Conservation (phyloP, 2,113 vertebrate species). For the Ovis canadensis region DNA sequence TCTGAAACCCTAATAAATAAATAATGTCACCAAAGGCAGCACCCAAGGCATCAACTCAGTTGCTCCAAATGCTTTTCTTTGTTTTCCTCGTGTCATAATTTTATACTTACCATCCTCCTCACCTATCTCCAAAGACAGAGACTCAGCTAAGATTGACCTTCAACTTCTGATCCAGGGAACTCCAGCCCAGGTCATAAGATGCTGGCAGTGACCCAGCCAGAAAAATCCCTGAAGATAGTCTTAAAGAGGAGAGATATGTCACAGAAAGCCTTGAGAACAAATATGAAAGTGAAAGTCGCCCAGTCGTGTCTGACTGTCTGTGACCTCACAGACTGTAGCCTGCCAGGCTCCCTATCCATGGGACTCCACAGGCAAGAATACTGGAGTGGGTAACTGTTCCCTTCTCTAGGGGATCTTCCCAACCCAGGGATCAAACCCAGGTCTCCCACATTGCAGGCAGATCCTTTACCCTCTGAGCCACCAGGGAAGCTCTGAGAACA, state of each 20-base stretch:
- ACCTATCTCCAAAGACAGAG: neutral
- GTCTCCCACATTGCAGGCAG: neutral
- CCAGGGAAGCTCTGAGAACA: neutral
- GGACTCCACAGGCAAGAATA: neutral
- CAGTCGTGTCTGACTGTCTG: neutral
- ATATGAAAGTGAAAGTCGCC: neutral
- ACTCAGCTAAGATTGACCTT: neutral
- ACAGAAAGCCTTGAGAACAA: neutral
- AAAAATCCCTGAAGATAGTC: neutral
- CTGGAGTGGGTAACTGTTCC: neutral
- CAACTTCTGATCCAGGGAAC: neutral
- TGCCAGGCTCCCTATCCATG: neutral
- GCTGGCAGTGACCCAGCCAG: neutral
- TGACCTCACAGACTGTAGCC: neutral
- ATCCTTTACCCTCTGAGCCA: neutral
- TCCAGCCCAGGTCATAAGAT: too few species aligned
- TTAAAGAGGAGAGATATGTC: neutral
- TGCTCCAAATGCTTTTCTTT: neutral
- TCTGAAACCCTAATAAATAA: neutral
- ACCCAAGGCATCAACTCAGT: neutral
- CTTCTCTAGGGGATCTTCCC: neutral
- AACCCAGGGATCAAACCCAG: neutral
- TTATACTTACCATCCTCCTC: neutral
- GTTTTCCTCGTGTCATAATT: neutral
- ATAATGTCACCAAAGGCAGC: slow-evolving; percentile 14